Base-by-base conservation (phyloP, 37 sponge, comb jelly and placozoan species). In the Dysidea cf. avara region DNA sequence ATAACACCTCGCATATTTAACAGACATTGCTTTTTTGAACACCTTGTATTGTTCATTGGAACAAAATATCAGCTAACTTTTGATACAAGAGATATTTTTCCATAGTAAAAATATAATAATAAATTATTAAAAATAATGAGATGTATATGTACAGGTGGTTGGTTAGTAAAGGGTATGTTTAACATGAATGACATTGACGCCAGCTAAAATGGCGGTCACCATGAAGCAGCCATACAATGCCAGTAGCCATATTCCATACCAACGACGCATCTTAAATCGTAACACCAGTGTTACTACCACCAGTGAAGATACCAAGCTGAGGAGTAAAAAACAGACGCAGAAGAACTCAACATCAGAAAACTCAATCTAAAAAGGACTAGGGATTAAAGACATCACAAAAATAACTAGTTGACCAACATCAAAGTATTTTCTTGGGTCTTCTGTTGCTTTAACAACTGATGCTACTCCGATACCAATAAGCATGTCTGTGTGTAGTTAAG, bases 401-500 rank as follows among this genome's bases (percentile, higher is more conserved):
- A 1, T 38, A 64, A 74, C 38, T 36, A 77, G 67, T 20, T 14
- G 30, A 20, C 77, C 65, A 13, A 78, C 13, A 1, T 57, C 26
- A 33, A 18, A 35, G 17, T 55, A 6, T 26, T 36, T 30, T 7
- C 50, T 51, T 31, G 46, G 50, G n/a, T n/a, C n/a, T 31, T 74
- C 40, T 6, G 77, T 39, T 18, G 69, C 53, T 52, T 88, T 83
- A 62, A 81, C 56, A 12, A 82, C 62, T 0, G 88, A 80, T n/a
- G 83, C 90, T 37, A 94, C 64, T 20, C 94, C 94, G 4, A 93
- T 81, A n/a, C 89, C 94, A 30, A 93, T 60, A 5, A 93, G 53
- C 83, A 93, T 88, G 67, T 93, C 91, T 90, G 34, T 0, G 36
- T 28, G 37, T 37, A 29, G 51, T 57, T 25, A 60, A 60, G 61